Percentiles rank a stretch among this genome's conserved stretches.
These are phyloP conservation scores for Sanderia malayensis DNA, from an alignment of 30 jellyfish, hydroid and myxozoan species.

Conservation along the genomic window DNA sequence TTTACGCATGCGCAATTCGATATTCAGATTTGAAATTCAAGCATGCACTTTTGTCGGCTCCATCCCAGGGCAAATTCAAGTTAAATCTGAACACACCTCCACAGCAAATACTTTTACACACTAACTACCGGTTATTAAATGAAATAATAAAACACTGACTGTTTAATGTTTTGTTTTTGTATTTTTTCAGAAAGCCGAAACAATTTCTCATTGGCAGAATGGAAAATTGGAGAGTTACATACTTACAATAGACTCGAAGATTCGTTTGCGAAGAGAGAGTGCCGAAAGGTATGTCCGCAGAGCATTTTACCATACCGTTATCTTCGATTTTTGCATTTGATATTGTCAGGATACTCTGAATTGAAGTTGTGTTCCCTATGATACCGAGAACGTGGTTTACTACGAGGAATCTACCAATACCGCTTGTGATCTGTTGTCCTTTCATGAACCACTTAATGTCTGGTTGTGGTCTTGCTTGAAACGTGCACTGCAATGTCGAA, in stretches of 20 bases:
- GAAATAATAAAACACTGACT: too few species aligned
- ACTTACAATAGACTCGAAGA: conserved; percentile 54
- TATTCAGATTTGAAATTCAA: too few species aligned
- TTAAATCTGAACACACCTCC: too few species aligned
- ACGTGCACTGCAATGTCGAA: conserved; percentile 39
- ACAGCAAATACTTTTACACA: too few species aligned
- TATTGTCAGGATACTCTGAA: conserved; percentile 43
- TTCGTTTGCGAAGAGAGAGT: conserved; percentile 18
- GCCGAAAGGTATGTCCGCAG: conserved; percentile 40
- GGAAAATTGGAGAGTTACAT: too few species aligned
- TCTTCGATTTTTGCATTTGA: conserved; percentile 27
- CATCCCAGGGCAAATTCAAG: too few species aligned
- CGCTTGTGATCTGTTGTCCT: conserved; percentile 25
- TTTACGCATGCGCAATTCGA: too few species aligned
- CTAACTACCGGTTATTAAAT: too few species aligned
- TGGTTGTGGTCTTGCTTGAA: conserved; percentile 58
- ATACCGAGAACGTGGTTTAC: conserved; percentile 5
- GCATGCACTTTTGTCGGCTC: too few species aligned
- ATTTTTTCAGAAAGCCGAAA: too few species aligned
- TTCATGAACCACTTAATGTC: conserved; percentile 42
- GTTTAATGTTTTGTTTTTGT: too few species aligned
- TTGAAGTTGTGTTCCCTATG: conserved; percentile 11
- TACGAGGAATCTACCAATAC: conserved; percentile 14
- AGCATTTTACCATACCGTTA: conserved; percentile 38
- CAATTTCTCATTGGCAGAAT: too few species aligned